Conservation (phyloP, 2,113 vertebrate genomes). For the Muntiacus reevesi region DNA sequence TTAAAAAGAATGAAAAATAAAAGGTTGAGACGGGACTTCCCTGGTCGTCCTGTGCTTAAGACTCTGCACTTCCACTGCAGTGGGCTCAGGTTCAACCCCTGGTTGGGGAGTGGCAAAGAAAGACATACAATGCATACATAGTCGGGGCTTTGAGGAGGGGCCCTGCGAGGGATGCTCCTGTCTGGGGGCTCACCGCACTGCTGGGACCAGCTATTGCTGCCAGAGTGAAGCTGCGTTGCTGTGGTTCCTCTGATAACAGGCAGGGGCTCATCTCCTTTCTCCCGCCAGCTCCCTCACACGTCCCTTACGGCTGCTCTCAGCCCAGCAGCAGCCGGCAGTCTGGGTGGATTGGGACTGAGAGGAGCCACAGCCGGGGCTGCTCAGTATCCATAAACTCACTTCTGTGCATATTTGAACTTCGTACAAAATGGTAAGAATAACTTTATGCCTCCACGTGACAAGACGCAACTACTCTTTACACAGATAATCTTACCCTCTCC, state of each 20-base stretch:
- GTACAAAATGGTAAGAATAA: background rate
- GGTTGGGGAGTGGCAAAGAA: background rate
- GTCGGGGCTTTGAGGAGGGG: background rate
- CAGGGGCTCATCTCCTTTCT: background rate
- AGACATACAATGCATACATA: rapidly evolving
- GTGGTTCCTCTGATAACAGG: background rate
- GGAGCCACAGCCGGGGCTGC: background rate
- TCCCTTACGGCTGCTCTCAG: background rate
- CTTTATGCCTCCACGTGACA: background rate
- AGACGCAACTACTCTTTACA: background rate
- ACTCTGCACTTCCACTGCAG: background rate
- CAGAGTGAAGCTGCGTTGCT: background rate
- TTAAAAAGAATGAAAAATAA: background rate
- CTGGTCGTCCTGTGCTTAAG: background rate
- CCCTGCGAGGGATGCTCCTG: background rate
- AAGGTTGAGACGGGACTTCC: background rate
- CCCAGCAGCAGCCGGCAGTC: background rate
- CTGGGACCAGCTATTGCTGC: background rate
- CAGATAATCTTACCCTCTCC: background rate
- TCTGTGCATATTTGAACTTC: background rate
- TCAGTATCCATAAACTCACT: background rate
- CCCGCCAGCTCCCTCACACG: background rate
- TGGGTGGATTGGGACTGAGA: background rate
- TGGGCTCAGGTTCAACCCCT: background rate
- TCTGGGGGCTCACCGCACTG: rapidly evolving